These are phyloP conservation scores for Puma concolor DNA, from an alignment of 2,113 vertebrate species.

Conservation along the genomic window DNA sequence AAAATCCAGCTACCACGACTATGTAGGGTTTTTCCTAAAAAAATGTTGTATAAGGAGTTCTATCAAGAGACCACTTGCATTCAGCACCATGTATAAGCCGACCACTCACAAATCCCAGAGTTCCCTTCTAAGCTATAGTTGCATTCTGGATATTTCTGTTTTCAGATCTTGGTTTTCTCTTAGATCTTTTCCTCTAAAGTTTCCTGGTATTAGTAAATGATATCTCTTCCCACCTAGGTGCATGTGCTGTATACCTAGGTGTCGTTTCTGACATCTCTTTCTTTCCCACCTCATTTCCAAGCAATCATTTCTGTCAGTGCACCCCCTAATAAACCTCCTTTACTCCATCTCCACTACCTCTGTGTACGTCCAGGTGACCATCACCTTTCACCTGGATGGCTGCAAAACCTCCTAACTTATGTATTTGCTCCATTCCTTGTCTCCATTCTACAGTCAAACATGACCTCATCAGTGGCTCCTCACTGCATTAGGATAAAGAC, in stretches of 20 bases:
- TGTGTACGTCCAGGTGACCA: background rate
- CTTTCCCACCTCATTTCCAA: background rate
- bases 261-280: background rate
- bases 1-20: background rate
- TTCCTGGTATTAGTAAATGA: background rate
- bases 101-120: background rate
- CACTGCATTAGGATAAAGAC: background rate
- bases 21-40: background rate
- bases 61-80: background rate
- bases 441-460: background rate
- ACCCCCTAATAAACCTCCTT: background rate
- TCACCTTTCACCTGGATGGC: background rate
- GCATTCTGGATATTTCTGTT: background rate
- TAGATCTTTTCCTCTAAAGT: background rate
- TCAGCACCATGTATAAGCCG: background rate
- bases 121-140: background rate
- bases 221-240: background rate
- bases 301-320: background rate
- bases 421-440: background rate
- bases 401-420: background rate
- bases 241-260: background rate
- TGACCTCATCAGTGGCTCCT: background rate
- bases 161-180: background rate
- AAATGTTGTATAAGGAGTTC: background rate
- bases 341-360: background rate